Evolutionary conservation across 2,797 vertebrate genomes (phyloP).

Genomic region (Peromyscus nudipes): DNA sequence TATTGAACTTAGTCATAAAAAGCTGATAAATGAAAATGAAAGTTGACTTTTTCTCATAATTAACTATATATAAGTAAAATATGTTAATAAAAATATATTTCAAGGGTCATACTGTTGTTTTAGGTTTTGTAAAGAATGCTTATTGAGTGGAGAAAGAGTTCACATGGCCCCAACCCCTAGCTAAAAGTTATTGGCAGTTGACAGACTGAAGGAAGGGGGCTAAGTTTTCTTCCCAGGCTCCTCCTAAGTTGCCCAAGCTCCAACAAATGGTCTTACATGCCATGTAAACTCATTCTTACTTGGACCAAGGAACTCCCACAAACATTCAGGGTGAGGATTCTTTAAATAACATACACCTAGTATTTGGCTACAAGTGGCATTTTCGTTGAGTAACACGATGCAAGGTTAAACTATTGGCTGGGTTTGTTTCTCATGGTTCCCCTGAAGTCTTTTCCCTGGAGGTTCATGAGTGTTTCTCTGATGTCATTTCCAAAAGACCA

Average conservation of each 20-base stretch:
- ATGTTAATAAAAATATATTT: neutral
- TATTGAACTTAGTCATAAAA: conserved; percentile 18
- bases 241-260: too few relatives aligned
- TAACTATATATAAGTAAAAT: conserved; percentile 36
- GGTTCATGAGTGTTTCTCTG: neutral
- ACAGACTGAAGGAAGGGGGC: neutral
- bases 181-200: neutral
- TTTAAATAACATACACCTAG: neutral
- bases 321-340: neutral
- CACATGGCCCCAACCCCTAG: too few relatives aligned
- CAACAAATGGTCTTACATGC: too few relatives aligned
- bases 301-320: neutral
- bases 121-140: neutral
- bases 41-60: neutral
- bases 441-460: neutral
- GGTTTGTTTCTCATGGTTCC: neutral
- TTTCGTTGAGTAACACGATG: neutral
- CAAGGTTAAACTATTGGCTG: too few relatives aligned
- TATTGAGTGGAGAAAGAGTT: neutral
- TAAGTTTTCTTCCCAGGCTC: neutral
- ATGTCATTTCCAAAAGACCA: conserved; percentile 1
- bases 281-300: too few relatives aligned
- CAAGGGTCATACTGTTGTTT: neutral
- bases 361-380: neutral
- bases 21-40: neutral